These are phyloP conservation scores for Potorous gilbertii DNA, from an alignment of 2,797 vertebrate species.

Conservation along the genomic window DNA sequence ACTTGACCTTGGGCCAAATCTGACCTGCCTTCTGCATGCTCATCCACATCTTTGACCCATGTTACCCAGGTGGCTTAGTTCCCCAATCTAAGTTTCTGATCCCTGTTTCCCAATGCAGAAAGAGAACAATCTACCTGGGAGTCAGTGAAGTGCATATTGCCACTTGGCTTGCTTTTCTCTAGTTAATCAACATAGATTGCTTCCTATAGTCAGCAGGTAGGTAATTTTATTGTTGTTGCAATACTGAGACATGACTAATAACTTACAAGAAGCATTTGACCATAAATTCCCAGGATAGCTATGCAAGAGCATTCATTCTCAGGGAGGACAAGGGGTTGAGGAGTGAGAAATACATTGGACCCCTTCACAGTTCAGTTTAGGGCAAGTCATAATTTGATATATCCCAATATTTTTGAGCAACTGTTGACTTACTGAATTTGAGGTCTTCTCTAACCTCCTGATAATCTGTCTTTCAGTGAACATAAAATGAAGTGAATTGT, in stretches of 20 bases:
- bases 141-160: too few species aligned
- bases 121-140: too few species aligned
- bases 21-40: not conserved
- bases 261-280: too few species aligned
- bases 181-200: too few species aligned
- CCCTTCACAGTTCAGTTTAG: not conserved
- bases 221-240: too few species aligned
- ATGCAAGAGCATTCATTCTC: not conserved
- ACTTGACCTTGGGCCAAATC: not conserved
- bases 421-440: slow-evolving; percentile 6
- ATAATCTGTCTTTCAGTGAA: slow-evolving; percentile 23
- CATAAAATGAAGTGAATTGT: slow-evolving; percentile 41
- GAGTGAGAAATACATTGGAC: not conserved
- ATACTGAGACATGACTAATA: too few species aligned
- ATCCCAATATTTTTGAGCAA: slow-evolving; percentile 19
- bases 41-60: too few species aligned
- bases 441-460: not conserved
- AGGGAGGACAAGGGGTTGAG: not conserved
- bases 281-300: too few species aligned
- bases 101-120: too few species aligned
- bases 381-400: not conserved
- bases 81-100: not conserved
- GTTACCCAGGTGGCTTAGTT: not conserved
- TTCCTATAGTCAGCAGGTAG: too few species aligned
- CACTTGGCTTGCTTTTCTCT: too few species aligned